Evolutionary conservation across 2,888 invertebrate species (phyloP), one percentile per base, ranked within the genome.

Genomic region (Noctuana brunneofusca): DNA sequence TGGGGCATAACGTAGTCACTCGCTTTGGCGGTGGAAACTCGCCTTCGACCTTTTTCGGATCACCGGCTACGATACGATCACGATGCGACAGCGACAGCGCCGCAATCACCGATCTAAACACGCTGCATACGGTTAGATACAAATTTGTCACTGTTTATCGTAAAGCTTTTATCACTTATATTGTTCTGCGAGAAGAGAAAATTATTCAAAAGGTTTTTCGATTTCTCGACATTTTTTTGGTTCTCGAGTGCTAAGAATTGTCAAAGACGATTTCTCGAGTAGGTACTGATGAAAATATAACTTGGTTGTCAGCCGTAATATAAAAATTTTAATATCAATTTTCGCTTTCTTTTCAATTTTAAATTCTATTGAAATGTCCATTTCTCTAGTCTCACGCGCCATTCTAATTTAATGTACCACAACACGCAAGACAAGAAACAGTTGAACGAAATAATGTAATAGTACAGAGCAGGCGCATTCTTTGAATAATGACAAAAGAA

Each of bases 1-100:
- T n/a, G n/a, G n/a, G 82, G 83, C 70, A 75, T 71, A 76, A 65
- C 70, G 74, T 71, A 69, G 75, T 72, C 68, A 75, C 73, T 73
- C 69, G 71, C 73, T 77, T 78, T 77, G 76, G 69, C 72, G 74
- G 71, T 69, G 57, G 35, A 63, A n/a, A 66, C 60, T 65, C 64
- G 67, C 58, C 70, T 55, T 41, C 50, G 55, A 56, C 62, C 62
- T 55, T 62, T 56, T 66, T 69, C 63, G 56, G 56, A 52, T 63
- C 43, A 43, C 14, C 63, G 43, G 43, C 32, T 52, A 63, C 63
- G 63, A 63, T 57, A 62, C 49, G 62, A 56, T 62, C 62, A 49
- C 62, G 62, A 56, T 62, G 62, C 62, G 49, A 55, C 55, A 14
- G 49, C 55, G 49, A 55, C 49, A 35, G 48, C 24, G 49, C 24